These are phyloP conservation scores for Conchocele bisecta DNA, from an alignment of 2,888 invertebrate species.

Conservation along the genomic window DNA sequence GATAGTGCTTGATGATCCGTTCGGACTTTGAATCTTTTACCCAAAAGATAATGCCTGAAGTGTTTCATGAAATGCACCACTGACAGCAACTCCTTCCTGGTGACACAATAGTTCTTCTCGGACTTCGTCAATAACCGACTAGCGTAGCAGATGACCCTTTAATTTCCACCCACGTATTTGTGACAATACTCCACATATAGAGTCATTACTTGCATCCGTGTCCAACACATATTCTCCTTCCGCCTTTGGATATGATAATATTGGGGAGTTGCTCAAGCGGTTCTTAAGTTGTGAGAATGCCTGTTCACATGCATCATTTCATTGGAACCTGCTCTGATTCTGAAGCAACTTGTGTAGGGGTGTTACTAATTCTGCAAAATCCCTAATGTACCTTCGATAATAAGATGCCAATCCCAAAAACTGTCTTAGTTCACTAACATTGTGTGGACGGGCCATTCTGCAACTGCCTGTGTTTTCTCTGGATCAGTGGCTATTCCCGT, in stretches of 20 bases:
- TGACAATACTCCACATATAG: too few species aligned
- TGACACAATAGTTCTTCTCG: constrained; percentile 7
- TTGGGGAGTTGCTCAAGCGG: too few species aligned
- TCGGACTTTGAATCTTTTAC: constrained; percentile 1
- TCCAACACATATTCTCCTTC: too few species aligned
- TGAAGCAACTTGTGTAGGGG: background rate
- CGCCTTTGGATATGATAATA: too few species aligned
- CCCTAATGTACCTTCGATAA: background rate
- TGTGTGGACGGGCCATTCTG: background rate
- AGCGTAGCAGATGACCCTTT: background rate
- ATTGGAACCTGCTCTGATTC: background rate
- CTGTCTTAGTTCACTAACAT: background rate
- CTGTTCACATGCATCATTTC: background rate
- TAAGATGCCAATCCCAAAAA: background rate
- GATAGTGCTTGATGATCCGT: constrained; percentile 5
- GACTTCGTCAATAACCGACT: background rate
- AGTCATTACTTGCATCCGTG: too few species aligned
- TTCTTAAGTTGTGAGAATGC: background rate
- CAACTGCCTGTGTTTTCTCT: background rate
- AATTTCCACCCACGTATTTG: too few species aligned
- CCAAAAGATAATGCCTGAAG: constrained; percentile 7
- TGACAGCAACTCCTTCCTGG: constrained; percentile 32
- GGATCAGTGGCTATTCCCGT: background rate
- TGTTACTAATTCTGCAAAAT: background rate
- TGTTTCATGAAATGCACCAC: constrained; percentile 1